These are phyloP conservation scores for Enteromius thamalakanensis DNA, from an alignment of 2,797 vertebrate species.

Conservation along the genomic window DNA sequence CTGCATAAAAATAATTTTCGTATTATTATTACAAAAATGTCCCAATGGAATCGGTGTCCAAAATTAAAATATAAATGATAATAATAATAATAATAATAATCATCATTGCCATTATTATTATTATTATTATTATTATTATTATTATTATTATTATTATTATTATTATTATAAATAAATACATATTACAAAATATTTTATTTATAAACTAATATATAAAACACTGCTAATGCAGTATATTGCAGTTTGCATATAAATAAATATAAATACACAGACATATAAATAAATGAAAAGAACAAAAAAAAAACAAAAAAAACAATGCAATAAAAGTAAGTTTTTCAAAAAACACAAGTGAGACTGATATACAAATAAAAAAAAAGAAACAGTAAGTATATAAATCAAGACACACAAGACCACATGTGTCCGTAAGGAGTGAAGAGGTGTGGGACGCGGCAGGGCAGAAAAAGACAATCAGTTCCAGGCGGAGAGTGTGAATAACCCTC, in stretches of 20 bases:
- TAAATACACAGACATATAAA: too few species aligned
- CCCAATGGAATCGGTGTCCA: too few species aligned
- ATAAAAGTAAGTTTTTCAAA: not conserved
- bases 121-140: too few species aligned
- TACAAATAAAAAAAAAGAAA: not conserved
- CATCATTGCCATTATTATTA: too few species aligned
- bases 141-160: too few species aligned
- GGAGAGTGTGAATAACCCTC: slow-evolving; percentile 55
- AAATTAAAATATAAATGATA: too few species aligned
- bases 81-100: too few species aligned
- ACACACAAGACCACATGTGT: slow-evolving; percentile 32
- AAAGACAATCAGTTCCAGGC: slow-evolving; percentile 62
- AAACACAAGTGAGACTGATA: not conserved
- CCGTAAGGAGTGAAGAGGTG: slow-evolving; percentile 35
- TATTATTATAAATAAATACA: too few species aligned
- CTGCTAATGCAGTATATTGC: not conserved
- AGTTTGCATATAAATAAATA: not conserved
- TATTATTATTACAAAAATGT: too few species aligned
- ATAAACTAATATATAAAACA: too few species aligned
- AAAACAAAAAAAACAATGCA: not conserved
- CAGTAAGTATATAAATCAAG: slow-evolving; percentile 54
- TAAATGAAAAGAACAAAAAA: not conserved
- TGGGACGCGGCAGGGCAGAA: slow-evolving; percentile 48
- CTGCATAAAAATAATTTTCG: too few species aligned
- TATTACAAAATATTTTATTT: too few species aligned